Base-by-base conservation (phyloP, 2,797 vertebrate species). In the Echiichthys vipera region DNA sequence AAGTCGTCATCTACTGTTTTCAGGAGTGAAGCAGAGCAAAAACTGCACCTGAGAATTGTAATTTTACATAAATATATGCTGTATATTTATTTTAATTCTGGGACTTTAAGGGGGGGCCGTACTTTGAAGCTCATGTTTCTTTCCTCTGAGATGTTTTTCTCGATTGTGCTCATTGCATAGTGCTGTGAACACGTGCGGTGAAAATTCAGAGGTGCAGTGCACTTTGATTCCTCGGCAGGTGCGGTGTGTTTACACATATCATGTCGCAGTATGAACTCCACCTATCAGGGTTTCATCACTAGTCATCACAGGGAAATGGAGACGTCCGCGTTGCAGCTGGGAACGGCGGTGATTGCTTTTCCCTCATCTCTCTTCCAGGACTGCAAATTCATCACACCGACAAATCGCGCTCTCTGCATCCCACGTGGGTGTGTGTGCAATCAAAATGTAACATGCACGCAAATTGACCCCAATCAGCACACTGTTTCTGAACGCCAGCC, bases 401-500 rank as follows among this genome's bases (percentile, higher is more conserved):
- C 83, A 66, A 84, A 77, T 71, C 34, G 15, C 71, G 15, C 71
- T 65, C 51, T 55, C 58, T 36, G 65, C 63, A 17, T 71, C 68
- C 74, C 79, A 74, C 45, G 29, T 72, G 80, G 69, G 74, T 53
- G 74, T 45, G 13, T 71, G 81, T 13, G 76, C 89, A 91, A 90
- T 90, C 89, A 91, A 83, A 89, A 64, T 47, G 69, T 68, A 78
- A 74, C 22, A 27, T 29, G 68, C 56, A 54, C 40, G 25, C 83
- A 81, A 80, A 88, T 87, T 72, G 83, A 83, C 85, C 86, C 85
- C 90, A 91, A 88, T 89, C 89, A 91, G 80, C 54, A 20, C 17
- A 61, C 66, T 74, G 27, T 80, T 84, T 87, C 53, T 58, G 64
- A 84, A 82, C 17, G 81, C 64, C 64, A 45, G 59, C 74, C 30